Conservation (phyloP, 2,888 invertebrate species). For the Ecliptopera silaceata region DNA sequence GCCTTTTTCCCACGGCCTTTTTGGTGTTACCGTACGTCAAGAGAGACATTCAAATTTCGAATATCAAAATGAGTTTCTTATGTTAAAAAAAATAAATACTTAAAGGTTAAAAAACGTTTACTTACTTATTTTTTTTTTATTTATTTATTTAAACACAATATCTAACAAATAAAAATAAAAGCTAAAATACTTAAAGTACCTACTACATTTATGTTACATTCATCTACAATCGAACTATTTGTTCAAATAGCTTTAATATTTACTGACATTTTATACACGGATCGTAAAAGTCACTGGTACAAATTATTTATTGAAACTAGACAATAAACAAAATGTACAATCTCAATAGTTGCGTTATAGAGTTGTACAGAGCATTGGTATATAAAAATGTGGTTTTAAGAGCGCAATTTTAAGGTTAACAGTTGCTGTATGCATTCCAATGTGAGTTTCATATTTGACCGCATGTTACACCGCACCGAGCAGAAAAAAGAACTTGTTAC, state of each 20-base stretch:
- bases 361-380: constrained; percentile 41
- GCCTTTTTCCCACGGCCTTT: constrained; percentile 81
- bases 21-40: constrained; percentile 51
- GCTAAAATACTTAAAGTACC: too few relatives aligned
- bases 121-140: too few relatives aligned
- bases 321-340: not conserved
- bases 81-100: too few relatives aligned
- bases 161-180: too few relatives aligned
- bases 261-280: too few relatives aligned
- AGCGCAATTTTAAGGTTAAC: constrained; percentile 34
- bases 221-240: too few relatives aligned
- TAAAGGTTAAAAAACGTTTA: too few relatives aligned
- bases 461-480: constrained; percentile 38
- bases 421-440: constrained; percentile 48
- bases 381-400: constrained; percentile 45
- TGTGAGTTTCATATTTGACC: constrained; percentile 41
- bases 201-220: too few relatives aligned
- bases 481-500: not conserved
- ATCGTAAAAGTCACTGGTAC: not conserved
- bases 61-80: constrained; percentile 5
- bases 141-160: too few relatives aligned
- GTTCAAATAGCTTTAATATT: too few relatives aligned
- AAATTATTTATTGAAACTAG: constrained; percentile 6
- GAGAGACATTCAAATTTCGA: constrained; percentile 57
- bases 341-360: constrained; percentile 20